A percentile compares a stretch with the other conserved stretches of the same genome.
Conservation (phyloP, 2,888 invertebrate species). For the Drosophila nr. perissopoda region DNA sequence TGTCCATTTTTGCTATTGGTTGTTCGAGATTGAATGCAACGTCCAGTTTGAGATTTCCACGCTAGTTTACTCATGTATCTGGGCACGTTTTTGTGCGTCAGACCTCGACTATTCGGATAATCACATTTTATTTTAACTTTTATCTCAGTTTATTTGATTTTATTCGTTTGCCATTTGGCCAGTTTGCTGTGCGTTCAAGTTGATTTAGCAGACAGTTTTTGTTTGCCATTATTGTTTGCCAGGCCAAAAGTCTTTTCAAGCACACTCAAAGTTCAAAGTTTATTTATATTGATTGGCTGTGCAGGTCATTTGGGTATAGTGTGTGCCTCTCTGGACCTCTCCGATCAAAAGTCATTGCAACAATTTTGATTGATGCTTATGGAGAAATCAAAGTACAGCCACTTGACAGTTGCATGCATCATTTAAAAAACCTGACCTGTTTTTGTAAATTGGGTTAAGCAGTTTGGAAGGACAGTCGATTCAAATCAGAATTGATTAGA, state of each 20-base stretch:
- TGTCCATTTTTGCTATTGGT: conserved; percentile 47
- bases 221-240: conserved; percentile 39
- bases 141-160: conserved; percentile 74
- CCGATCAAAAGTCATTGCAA: conserved; percentile 17
- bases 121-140: conserved; percentile 76
- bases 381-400: conserved; percentile 20
- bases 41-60: conserved; percentile 63
- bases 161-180: conserved; percentile 60
- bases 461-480: neutral
- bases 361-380: conserved; percentile 46
- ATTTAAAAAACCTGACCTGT: conserved; percentile 20
- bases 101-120: conserved; percentile 45
- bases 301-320: conserved; percentile 64
- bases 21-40: conserved; percentile 52
- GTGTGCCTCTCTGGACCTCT: neutral
- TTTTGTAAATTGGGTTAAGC: neutral
- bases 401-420: conserved; percentile 14
- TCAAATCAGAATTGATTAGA: neutral
- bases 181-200: conserved; percentile 46
- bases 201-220: conserved; percentile 51
- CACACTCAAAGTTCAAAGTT: conserved; percentile 66
- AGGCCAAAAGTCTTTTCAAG: conserved; percentile 32
- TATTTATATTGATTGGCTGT: conserved; percentile 66
- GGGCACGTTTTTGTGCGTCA: conserved; percentile 51
- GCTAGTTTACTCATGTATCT: conserved; percentile 59